A percentile compares a stretch with the other conserved stretches of the same genome.
These are phyloP conservation scores for Melanostoma mellinum DNA, from an alignment of 2,888 invertebrate species.

Conservation along the genomic window DNA sequence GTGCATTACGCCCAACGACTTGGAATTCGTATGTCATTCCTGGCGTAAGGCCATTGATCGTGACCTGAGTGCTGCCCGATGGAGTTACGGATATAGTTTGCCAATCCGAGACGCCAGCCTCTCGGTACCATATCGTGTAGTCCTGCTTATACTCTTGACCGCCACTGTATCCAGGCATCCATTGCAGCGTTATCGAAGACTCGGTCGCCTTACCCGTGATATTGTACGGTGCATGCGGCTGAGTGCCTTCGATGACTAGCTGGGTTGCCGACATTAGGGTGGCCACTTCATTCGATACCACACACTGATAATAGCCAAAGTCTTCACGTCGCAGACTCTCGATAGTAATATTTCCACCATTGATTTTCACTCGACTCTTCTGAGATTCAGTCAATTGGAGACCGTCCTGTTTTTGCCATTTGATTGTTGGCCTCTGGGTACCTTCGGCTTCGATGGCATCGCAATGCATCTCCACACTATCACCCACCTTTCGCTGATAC, in stretches of 20 bases:
- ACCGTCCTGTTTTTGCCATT: constrained; percentile 95
- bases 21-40: constrained; percentile 97
- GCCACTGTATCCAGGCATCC: constrained; percentile 98
- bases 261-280: constrained; percentile 96
- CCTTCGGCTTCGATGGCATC: constrained; percentile 96
- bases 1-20: constrained; percentile 96
- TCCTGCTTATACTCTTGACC: constrained; percentile 97
- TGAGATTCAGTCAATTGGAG: constrained; percentile 86
- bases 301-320: constrained; percentile 97
- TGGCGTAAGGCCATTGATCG: constrained; percentile 94
- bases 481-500: constrained; percentile 95
- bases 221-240: constrained; percentile 98
- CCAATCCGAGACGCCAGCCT: constrained; percentile 94
- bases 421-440: constrained; percentile 93
- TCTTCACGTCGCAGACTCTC: constrained; percentile 93
- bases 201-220: constrained; percentile 94
- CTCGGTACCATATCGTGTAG: constrained; percentile 97
- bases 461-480: constrained; percentile 97
- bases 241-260: constrained; percentile 95
- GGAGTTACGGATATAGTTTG: constrained; percentile 96
- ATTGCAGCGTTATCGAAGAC: constrained; percentile 94
- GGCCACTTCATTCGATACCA: constrained; percentile 96
- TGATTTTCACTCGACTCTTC: constrained; percentile 89
- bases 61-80: constrained; percentile 93
- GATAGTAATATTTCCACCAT: constrained; percentile 95